Percentiles rank a stretch among this genome's conserved stretches.
Evolutionary conservation across 2,888 invertebrate species (phyloP).

Genomic region (Graphium colonna): DNA sequence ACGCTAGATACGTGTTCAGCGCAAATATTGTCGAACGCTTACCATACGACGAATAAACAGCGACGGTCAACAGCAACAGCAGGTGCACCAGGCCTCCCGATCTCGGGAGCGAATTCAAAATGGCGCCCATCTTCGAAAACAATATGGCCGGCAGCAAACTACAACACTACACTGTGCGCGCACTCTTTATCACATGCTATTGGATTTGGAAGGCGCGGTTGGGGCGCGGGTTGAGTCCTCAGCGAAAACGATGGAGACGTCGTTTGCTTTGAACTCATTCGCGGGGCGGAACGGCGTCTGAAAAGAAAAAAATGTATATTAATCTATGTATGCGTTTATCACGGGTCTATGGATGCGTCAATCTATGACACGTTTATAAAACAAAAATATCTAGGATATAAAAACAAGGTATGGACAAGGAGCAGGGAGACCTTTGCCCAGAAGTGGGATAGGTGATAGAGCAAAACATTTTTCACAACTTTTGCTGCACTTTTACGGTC

Average conservation of each 20-base stretch:
- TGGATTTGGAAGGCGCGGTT: conserved; percentile 38
- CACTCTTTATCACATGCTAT: conserved; percentile 67
- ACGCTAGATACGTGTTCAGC: no score
- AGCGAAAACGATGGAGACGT: conserved; percentile 28
- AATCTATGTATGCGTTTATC: no score
- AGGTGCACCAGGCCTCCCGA: conserved; percentile 43
- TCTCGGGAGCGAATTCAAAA: conserved; percentile 52
- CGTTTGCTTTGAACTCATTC: conserved; percentile 50
- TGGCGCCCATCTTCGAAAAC: conserved; percentile 48
- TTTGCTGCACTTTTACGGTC: no score
- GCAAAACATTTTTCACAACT: no score
- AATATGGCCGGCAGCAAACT: conserved; percentile 28
- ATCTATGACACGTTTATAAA: no score
- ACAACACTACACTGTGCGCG: conserved; percentile 44
- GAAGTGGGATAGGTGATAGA: no score
- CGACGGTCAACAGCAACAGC: conserved; percentile 52
- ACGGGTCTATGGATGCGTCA: no score
- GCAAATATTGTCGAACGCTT: conserved; percentile 33
- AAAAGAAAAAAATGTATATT: conserved; percentile 38
- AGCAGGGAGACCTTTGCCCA: no score
- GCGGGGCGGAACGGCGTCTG: conserved; percentile 45
- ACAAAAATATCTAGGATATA: no score
- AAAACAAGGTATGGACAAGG: no score
- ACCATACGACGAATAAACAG: conserved; percentile 71
- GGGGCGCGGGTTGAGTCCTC: conserved; percentile 35